phyloP scores from a whole-genome alignment of 2,888 invertebrate genomes.

The Thalpophila matura region DNA sequence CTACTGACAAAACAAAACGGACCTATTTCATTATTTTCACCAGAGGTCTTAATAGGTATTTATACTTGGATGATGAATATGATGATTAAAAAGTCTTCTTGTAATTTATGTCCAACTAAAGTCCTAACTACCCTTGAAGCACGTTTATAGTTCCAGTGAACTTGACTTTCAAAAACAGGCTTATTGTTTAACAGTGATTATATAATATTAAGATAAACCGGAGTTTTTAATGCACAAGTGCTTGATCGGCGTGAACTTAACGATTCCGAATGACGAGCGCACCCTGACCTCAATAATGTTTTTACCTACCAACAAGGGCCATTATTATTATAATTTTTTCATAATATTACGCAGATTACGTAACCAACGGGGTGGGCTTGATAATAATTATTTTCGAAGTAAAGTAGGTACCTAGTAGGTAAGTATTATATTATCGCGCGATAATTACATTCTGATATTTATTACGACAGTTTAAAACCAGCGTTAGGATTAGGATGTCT shows the following conservation, averaged over 20 bases:
- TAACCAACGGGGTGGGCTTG: slow-evolving; percentile 9
- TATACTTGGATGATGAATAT: no score
- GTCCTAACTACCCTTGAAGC: not conserved
- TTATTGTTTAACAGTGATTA: slow-evolving; percentile 12
- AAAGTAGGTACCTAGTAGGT: not conserved
- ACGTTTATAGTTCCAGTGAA: slow-evolving; percentile 14
- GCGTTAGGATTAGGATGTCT: no score
- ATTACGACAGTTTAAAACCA: no score
- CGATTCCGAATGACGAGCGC: slow-evolving; percentile 10
- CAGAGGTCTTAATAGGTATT: no score
- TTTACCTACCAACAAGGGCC: slow-evolving; percentile 11
- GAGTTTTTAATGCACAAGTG: slow-evolving; percentile 11
- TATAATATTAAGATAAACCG: slow-evolving; percentile 20
- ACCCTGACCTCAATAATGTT: slow-evolving; percentile 32
- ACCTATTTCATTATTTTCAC: no score
- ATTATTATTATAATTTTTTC: slow-evolving; percentile 15
- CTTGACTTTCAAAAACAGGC: slow-evolving; percentile 44
- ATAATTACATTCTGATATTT: not conserved
- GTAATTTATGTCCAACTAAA: not conserved
- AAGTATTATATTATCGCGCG: not conserved
- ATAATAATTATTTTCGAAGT: slow-evolving; percentile 6
- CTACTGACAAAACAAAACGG: no score
- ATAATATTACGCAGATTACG: slow-evolving; percentile 3
- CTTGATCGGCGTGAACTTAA: slow-evolving; percentile 16
- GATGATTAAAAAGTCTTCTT: no score